Percentiles rank a stretch among this genome's conserved stretches.
Conservation (phyloP, 1,140 invertebrate genomes). For the Drosophila pectinifera region DNA sequence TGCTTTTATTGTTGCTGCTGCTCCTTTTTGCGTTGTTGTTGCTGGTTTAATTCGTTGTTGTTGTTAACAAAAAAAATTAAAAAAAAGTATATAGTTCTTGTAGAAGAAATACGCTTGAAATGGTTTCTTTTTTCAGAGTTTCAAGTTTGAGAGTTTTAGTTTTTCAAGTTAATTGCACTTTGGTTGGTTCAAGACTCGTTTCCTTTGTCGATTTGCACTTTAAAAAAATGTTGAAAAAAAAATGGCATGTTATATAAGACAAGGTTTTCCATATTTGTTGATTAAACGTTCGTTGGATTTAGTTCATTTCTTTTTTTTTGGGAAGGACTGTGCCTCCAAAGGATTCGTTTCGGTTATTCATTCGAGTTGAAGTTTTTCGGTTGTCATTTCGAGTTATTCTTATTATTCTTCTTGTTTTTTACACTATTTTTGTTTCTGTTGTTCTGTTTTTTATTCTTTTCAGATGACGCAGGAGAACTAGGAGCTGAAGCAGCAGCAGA, state of each 20-base stretch:
- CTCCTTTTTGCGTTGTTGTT: slow-evolving; percentile 37
- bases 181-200: neutral
- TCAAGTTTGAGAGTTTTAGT: slow-evolving; percentile 3
- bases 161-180: slow-evolving; percentile 23
- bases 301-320: slow-evolving; percentile 5
- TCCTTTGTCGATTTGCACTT: slow-evolving; percentile 50
- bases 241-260: slow-evolving; percentile 56
- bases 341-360: slow-evolving; percentile 13
- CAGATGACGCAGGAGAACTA: slow-evolving; percentile 22
- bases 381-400: slow-evolving; percentile 10
- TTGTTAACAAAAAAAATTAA: slow-evolving; percentile 52
- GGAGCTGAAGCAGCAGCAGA: slow-evolving; percentile 53
- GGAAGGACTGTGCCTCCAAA: neutral
- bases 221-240: slow-evolving; percentile 70
- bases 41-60: slow-evolving; percentile 37
- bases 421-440: slow-evolving; percentile 29
- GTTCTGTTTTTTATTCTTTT: slow-evolving; percentile 12
- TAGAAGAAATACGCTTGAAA: slow-evolving; percentile 26
- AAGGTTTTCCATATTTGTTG: slow-evolving; percentile 19
- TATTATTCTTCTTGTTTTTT: slow-evolving; percentile 24
- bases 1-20: slow-evolving; percentile 27
- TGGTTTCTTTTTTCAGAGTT: slow-evolving; percentile 12
- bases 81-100: slow-evolving; percentile 9
- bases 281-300: slow-evolving; percentile 22
- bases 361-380: slow-evolving; percentile 19